Conservation (phyloP, 2,797 vertebrate species). For the Channallabes apus region DNA sequence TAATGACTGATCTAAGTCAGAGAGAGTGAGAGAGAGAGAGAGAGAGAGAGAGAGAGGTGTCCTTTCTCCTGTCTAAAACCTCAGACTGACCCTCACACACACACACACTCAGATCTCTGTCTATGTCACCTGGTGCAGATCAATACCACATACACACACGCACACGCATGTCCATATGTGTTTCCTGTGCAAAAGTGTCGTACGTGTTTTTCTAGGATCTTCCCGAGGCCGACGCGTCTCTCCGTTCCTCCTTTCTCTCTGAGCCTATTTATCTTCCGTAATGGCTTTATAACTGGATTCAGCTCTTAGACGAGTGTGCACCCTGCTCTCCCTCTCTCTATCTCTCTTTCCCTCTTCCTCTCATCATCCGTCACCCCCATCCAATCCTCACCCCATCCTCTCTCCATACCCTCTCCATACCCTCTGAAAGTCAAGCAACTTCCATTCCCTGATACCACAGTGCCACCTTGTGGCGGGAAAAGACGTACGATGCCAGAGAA, state of each 20-base stretch:
- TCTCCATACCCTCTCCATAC: background rate
- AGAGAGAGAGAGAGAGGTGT: background rate
- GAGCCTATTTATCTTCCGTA: conserved; percentile 51
- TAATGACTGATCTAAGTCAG: background rate
- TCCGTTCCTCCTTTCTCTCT: conserved; percentile 26
- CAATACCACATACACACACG: background rate
- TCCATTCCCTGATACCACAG: conserved; percentile 47
- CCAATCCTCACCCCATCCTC: conserved; percentile 2
- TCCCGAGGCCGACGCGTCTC: background rate
- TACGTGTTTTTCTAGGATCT: conserved; percentile 7
- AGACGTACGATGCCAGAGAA: background rate
- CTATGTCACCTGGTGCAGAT: background rate
- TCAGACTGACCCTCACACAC: background rate
- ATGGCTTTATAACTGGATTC: conserved; percentile 51
- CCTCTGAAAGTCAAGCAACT: background rate
- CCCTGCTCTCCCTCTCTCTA: conserved; percentile 43
- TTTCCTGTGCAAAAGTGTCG: conserved; percentile 1
- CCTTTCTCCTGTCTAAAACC: background rate
- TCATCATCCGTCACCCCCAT: conserved; percentile 24
- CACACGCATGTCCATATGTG: background rate
- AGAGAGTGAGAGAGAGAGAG: background rate
- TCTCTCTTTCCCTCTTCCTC: conserved; percentile 37
- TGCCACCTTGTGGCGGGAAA: conserved; percentile 49
- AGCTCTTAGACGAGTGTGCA: conserved; percentile 42
- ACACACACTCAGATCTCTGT: background rate